These are phyloP conservation scores for Therioaphis trifolii DNA, from an alignment of 2,888 invertebrate genomes.

Conservation along the genomic window DNA sequence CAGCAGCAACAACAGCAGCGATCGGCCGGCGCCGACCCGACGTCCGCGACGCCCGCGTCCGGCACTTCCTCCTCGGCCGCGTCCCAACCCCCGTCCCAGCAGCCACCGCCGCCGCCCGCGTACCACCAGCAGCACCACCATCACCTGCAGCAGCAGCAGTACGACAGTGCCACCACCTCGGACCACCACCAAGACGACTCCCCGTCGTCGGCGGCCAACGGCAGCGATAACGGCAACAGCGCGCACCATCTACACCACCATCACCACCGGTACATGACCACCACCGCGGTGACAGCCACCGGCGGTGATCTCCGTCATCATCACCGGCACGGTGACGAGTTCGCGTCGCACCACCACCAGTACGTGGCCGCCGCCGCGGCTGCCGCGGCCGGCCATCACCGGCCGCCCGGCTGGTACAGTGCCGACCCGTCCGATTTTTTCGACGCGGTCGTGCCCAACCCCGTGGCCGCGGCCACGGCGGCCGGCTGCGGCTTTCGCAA, in stretches of 20 bases:
- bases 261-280: slow-evolving; percentile 63
- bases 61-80: slow-evolving; percentile 61
- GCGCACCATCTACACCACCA: slow-evolving; percentile 64
- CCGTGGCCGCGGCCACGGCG: slow-evolving; percentile 63
- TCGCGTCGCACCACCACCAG: slow-evolving; percentile 64
- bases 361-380: slow-evolving; percentile 64
- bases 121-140: slow-evolving; percentile 65
- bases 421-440: slow-evolving; percentile 70
- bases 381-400: slow-evolving; percentile 66
- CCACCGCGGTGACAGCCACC: slow-evolving; percentile 64
- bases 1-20: too few relatives aligned
- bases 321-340: slow-evolving; percentile 64
- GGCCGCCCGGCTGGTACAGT: slow-evolving; percentile 72
- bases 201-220: slow-evolving; percentile 62
- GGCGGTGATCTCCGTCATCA: slow-evolving; percentile 53
- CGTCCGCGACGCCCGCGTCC: background rate
- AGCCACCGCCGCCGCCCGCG: slow-evolving; percentile 54
- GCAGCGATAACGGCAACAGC: slow-evolving; percentile 63
- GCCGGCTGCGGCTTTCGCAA: slow-evolving; percentile 45
- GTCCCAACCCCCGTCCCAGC: slow-evolving; percentile 65
- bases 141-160: slow-evolving; percentile 67
- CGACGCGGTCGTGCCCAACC: slow-evolving; percentile 68
- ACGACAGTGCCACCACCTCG: slow-evolving; percentile 11
- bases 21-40: background rate
- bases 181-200: slow-evolving; percentile 46